Conservation (phyloP, 2,113 vertebrate species). For the Strigops habroptila region DNA sequence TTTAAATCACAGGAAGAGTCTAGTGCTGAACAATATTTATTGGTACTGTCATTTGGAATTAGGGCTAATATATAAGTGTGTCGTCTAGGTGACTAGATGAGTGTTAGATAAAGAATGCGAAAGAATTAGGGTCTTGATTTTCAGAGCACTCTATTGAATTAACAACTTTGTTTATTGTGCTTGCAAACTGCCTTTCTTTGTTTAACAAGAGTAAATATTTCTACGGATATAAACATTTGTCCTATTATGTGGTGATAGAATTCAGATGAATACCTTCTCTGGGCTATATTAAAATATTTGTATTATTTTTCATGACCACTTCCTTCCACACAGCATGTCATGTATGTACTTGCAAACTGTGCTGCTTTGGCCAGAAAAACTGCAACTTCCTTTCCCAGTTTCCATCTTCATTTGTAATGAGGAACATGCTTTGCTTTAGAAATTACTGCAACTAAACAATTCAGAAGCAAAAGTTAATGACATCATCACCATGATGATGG, state of each 20-base stretch:
- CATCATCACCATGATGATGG: neutral
- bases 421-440: neutral
- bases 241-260: neutral
- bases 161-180: neutral
- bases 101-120: neutral
- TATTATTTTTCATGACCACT: neutral
- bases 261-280: neutral
- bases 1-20: neutral
- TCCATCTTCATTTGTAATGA: neutral
- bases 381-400: neutral
- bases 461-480: neutral
- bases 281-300: neutral
- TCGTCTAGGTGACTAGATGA: neutral
- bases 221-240: neutral
- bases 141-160: neutral
- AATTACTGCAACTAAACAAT: neutral
- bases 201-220: constrained; percentile 27
- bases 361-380: neutral
- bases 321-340: neutral
- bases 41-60: neutral
- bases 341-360: neutral
- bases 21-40: neutral
- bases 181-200: neutral
- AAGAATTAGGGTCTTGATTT: neutral
- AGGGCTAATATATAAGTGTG: neutral